Evolutionary conservation across 2,797 vertebrate genomes (phyloP).

Genomic region (Sparus aurata): DNA sequence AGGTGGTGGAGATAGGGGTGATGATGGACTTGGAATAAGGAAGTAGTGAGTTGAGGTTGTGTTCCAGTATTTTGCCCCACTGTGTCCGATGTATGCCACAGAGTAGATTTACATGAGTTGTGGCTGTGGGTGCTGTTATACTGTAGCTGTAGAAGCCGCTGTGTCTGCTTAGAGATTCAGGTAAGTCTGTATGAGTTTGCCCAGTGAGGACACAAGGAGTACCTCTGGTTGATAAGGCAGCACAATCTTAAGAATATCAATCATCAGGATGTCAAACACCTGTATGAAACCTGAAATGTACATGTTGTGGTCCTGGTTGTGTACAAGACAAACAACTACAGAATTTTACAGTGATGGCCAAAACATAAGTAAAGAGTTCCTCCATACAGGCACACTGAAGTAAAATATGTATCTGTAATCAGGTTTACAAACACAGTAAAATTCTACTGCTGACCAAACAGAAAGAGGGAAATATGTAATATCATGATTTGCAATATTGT

Average conservation of each 20-base stretch:
- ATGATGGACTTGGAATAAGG: conserved; percentile 76
- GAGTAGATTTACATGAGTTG: conserved; percentile 61
- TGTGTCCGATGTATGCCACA: conserved; percentile 81
- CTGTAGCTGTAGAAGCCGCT: conserved; percentile 66
- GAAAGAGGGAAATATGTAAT: neutral
- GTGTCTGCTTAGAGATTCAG: conserved; percentile 73
- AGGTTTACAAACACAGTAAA: conserved; percentile 22
- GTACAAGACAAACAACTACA: conserved; percentile 31
- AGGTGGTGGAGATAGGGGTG: conserved; percentile 70
- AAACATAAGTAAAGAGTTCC: neutral
- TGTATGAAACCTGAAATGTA: conserved; percentile 45
- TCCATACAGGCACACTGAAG: neutral
- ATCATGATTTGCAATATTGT: neutral
- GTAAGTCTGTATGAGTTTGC: conserved; percentile 76
- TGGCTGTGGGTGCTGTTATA: conserved; percentile 76
- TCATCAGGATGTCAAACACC: conserved; percentile 29
- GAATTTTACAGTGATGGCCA: conserved; percentile 16
- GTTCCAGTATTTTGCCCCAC: conserved; percentile 80
- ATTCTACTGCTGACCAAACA: neutral
- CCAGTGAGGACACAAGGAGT: conserved; percentile 84
- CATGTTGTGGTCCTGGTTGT: conserved; percentile 45
- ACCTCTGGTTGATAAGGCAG: conserved; percentile 72
- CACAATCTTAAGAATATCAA: conserved; percentile 42
- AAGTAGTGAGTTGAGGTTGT: conserved; percentile 80
- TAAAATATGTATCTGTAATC: neutral